Evolutionary conservation across 2,113 vertebrate species (phyloP).

Genomic region (Suricata suricatta): DNA sequence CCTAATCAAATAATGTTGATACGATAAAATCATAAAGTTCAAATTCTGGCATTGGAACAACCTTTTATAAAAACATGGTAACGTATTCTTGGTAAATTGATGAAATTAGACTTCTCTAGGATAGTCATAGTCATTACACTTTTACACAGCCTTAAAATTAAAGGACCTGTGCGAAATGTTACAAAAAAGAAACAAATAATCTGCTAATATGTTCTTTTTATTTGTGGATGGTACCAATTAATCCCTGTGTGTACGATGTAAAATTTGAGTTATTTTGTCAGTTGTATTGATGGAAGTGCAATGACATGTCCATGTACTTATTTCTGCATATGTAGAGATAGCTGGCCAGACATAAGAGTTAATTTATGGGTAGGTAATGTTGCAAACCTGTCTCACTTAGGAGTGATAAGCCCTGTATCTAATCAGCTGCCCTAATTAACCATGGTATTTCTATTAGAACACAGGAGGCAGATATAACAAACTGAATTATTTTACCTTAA

Average conservation of each 20-base stretch:
- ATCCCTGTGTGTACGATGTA: neutral
- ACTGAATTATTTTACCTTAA: conserved; percentile 37
- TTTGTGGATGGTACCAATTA: neutral
- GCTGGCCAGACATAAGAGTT: neutral
- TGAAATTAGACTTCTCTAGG: neutral
- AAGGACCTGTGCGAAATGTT: conserved; percentile 8
- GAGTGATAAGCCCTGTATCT: neutral
- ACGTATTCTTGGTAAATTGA: neutral
- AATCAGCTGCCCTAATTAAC: neutral
- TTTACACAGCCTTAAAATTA: conserved; percentile 30
- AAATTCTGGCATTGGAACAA: conserved; percentile 10
- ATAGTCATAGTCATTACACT: conserved; percentile 12
- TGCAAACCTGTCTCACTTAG: neutral
- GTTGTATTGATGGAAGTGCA: neutral
- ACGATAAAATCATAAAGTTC: conserved; percentile 39
- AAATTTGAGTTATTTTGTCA: neutral
- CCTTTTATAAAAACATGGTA: conserved; percentile 24
- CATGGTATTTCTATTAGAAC: neutral
- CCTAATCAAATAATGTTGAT: neutral
- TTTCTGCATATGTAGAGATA: neutral
- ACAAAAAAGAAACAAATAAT: neutral
- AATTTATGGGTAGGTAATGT: neutral
- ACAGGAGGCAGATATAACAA: neutral
- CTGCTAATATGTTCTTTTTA: conserved; percentile 19
- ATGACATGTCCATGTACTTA: neutral